These are phyloP conservation scores for Chydorus sphaericus DNA, from an alignment of 2,888 invertebrate species.

Conservation along the genomic window DNA sequence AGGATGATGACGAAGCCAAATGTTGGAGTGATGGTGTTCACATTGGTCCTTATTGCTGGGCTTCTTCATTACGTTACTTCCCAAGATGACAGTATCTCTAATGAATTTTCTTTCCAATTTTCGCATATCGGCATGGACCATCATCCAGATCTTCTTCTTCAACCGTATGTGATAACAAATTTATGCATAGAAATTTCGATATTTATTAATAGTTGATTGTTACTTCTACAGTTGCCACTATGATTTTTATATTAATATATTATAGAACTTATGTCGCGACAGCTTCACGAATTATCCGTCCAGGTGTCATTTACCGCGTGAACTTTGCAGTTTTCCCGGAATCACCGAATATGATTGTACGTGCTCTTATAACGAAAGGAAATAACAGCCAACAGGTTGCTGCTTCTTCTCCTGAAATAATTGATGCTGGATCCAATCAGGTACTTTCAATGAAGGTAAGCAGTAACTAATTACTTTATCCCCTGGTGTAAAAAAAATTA, in stretches of 20 bases:
- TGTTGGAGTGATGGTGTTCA: no score
- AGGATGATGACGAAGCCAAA: no score
- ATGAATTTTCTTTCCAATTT: not conserved
- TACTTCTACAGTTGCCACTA: no score
- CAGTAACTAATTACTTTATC: no score
- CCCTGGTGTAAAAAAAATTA: no score
- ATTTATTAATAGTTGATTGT: no score
- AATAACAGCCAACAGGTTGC: not conserved
- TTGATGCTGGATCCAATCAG: slow-evolving; percentile 6
- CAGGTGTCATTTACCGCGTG: slow-evolving; percentile 21
- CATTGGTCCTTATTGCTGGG: no score
- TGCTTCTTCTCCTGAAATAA: not conserved
- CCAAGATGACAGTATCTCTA: not conserved
- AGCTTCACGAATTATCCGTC: slow-evolving; percentile 23
- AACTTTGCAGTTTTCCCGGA: slow-evolving; percentile 18
- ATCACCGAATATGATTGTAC: not conserved
- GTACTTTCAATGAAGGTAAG: slow-evolving; percentile 4
- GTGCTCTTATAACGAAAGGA: slow-evolving; percentile 1
- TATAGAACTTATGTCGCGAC: slow-evolving; percentile 19
- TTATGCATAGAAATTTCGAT: no score
- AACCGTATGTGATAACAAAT: no score
- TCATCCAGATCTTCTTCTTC: no score
- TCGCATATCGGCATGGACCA: not conserved
- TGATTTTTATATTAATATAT: not conserved
- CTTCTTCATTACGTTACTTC: not conserved